A percentile compares a stretch with the other conserved stretches of the same genome.
These are phyloP conservation scores for Octodonta nipae DNA, from an alignment of 2,888 invertebrate genomes.

Conservation along the genomic window DNA sequence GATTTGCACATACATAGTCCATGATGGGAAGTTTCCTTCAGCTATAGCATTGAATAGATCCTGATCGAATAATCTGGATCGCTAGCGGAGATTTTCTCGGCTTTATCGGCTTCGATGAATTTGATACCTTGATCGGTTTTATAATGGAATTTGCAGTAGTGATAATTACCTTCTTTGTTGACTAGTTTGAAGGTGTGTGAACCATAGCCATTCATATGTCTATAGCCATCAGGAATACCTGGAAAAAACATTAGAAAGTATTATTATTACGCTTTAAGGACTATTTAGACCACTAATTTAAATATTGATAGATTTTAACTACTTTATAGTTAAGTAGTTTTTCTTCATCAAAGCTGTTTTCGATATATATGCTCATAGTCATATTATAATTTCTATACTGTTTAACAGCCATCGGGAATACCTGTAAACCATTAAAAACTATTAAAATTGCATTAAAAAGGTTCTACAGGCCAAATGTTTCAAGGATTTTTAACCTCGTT, in stretches of 20 bases:
- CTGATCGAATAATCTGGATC: conserved; percentile 84
- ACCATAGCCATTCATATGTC: conserved; percentile 91
- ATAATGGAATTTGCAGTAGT: conserved; percentile 87
- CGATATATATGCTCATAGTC: too few relatives aligned
- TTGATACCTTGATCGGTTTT: conserved; percentile 86
- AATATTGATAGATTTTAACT: too few relatives aligned
- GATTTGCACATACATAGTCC: conserved; percentile 66
- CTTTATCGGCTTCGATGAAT: conserved; percentile 57
- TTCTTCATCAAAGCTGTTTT: too few relatives aligned
- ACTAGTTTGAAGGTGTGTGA: conserved; percentile 87
- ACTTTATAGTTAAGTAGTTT: too few relatives aligned
- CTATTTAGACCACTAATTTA: too few relatives aligned
- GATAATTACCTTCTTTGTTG: conserved; percentile 53
- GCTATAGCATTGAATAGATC: conserved; percentile 85
- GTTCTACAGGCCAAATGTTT: too few relatives aligned
- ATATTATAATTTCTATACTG: too few relatives aligned
- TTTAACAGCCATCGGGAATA: too few relatives aligned
- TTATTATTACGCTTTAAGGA: neutral
- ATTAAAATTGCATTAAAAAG: too few relatives aligned
- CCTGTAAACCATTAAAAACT: too few relatives aligned
- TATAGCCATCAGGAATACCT: conserved; percentile 73
- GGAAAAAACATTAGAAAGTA: conserved; percentile 4
- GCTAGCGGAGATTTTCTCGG: conserved; percentile 51
- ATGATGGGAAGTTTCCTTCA: conserved; percentile 57
- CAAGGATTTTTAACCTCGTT: too few relatives aligned